A percentile compares a stretch with the other conserved stretches of the same genome.
These are phyloP conservation scores for Toxotes jaculatrix DNA, from an alignment of 2,113 vertebrate genomes.

Conservation along the genomic window DNA sequence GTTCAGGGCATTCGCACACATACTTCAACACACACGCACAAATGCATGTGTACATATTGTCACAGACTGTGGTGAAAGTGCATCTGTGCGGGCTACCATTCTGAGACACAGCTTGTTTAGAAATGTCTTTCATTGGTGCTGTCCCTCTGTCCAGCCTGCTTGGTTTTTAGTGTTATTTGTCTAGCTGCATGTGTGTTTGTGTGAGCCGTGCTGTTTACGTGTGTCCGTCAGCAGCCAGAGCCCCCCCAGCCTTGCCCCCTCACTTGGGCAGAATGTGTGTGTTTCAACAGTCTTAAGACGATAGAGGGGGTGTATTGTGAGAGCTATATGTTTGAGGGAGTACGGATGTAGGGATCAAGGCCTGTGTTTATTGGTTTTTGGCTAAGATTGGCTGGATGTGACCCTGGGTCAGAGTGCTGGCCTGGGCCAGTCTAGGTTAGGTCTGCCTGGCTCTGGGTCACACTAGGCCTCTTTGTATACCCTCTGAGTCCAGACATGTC, in stretches of 20 bases:
- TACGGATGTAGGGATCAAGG: constrained; percentile 61
- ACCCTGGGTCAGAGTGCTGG: constrained; percentile 70
- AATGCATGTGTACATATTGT: constrained; percentile 38
- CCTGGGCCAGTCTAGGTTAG: constrained; percentile 56
- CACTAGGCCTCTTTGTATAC: constrained; percentile 71
- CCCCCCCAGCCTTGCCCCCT: constrained; percentile 33
- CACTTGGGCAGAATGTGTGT: constrained; percentile 52
- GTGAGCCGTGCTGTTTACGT: constrained; percentile 67
- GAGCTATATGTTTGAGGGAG: constrained; percentile 45
- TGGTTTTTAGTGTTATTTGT: constrained; percentile 63
- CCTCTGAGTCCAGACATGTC: constrained; percentile 33
- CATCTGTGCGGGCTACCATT: constrained; percentile 32
- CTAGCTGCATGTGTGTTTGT: constrained; percentile 69
- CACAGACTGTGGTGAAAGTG: constrained; percentile 45
- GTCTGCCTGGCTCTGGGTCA: constrained; percentile 53
- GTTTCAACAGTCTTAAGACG: constrained; percentile 36
- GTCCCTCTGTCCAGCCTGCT: constrained; percentile 50
- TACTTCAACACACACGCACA: constrained; percentile 25
- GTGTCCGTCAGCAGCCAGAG: constrained; percentile 76
- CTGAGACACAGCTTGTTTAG: constrained; percentile 69
- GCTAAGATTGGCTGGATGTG: constrained; percentile 58
- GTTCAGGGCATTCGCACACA: constrained; percentile 46
- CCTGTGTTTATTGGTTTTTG: constrained; percentile 76
- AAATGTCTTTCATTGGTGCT: constrained; percentile 73
- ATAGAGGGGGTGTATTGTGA: constrained; percentile 57